Conservation (phyloP, 2,797 vertebrate genomes). For the Chrysocyon brachyurus region DNA sequence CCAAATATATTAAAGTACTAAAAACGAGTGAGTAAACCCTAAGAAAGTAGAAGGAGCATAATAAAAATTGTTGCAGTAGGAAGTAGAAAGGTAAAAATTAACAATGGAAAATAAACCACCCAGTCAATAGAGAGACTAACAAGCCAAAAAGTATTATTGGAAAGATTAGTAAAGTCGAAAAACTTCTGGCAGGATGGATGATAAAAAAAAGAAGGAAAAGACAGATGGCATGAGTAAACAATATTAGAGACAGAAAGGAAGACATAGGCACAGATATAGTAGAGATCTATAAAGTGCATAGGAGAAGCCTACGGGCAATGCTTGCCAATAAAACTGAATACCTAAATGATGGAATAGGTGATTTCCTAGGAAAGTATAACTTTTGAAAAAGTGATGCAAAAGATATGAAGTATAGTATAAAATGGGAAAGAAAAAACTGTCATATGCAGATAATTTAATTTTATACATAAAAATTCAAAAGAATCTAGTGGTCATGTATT, state of each 20-base stretch:
- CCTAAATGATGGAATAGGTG: not conserved
- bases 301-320: not conserved
- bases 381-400: constrained; percentile 15
- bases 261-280: not conserved
- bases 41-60: not conserved
- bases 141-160: not conserved
- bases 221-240: not conserved
- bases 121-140: not conserved
- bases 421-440: not conserved
- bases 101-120: not conserved
- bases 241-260: not conserved
- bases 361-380: constrained; percentile 37
- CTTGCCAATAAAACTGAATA: constrained; percentile 21
- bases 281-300: not conserved
- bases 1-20: not conserved
- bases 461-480: not conserved
- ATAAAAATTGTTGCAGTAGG: not conserved
- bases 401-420: not conserved
- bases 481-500: not conserved
- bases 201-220: not conserved
- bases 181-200: not conserved
- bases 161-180: constrained; percentile 8
- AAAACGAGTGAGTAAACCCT: not conserved
- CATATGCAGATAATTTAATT: not conserved
- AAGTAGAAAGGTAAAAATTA: constrained; percentile 32